phyloP scores from a whole-genome alignment of 2,113 vertebrate species.

The Carollia perspicillata region DNA sequence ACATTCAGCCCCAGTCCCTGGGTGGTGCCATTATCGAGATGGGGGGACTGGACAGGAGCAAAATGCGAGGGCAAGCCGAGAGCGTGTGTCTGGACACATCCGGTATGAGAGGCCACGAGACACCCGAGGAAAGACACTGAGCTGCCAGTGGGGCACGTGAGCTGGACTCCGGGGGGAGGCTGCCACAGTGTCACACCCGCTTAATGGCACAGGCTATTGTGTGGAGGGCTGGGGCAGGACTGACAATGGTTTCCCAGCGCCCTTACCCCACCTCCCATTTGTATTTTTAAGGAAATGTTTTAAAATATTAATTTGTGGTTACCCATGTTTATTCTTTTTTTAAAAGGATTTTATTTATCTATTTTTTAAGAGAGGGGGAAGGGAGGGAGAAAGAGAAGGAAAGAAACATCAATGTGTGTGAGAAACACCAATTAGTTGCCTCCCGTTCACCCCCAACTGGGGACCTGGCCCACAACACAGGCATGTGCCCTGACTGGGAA shows the following conservation, averaged over 20 bases:
- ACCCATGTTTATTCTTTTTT: neutral
- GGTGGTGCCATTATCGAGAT: neutral
- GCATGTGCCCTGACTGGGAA: too few species aligned
- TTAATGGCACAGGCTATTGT: neutral
- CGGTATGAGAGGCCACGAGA: neutral
- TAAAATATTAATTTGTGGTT: neutral
- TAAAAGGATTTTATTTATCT: too few species aligned
- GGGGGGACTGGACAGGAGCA: neutral
- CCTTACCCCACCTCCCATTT: neutral
- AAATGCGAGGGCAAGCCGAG: neutral
- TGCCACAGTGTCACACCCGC: neutral
- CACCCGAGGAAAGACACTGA: neutral
- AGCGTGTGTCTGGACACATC: neutral
- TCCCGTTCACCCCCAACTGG: too few species aligned
- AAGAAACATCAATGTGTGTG: too few species aligned
- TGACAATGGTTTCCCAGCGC: neutral
- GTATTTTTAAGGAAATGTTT: slow-evolving; percentile 19
- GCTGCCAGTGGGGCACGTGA: neutral
- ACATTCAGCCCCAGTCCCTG: neutral
- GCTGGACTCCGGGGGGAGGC: neutral
- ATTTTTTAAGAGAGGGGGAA: too few species aligned
- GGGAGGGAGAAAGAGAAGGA: too few species aligned
- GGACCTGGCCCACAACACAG: too few species aligned
- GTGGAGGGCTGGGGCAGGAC: neutral
- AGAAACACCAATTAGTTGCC: too few species aligned